Percentiles rank a stretch among this genome's conserved stretches.
phyloP scores from a whole-genome alignment of 1,140 invertebrate species.

The Zaprionus vittiger region DNA sequence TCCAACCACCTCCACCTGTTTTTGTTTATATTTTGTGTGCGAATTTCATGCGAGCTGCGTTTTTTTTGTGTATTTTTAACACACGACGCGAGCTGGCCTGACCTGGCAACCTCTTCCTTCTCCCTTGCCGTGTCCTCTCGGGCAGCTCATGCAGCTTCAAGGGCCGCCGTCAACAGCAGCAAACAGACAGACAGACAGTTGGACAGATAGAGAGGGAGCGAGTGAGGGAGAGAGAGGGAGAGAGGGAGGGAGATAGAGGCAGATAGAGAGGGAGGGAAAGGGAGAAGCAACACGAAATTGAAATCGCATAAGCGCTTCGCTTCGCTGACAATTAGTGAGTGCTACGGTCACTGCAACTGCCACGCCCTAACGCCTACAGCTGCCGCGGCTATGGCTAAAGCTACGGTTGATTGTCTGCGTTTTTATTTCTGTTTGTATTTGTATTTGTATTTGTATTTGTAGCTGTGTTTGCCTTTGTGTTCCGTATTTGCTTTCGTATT shows the following conservation, averaged over 20 bases:
- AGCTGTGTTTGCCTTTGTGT: slow-evolving; percentile 1
- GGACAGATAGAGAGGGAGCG: neutral
- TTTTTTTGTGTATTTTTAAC: slow-evolving; percentile 70
- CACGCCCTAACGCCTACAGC: slow-evolving; percentile 15
- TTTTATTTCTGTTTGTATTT: slow-evolving; percentile 43
- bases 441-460: slow-evolving; percentile 1
- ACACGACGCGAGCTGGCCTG: slow-evolving; percentile 47
- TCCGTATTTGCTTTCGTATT: slow-evolving; percentile 5
- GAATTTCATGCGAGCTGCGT: slow-evolving; percentile 48
- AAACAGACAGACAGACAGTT: slow-evolving; percentile 4
- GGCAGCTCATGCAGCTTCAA: slow-evolving; percentile 39
- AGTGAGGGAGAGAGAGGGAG: neutral
- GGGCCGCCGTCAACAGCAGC: slow-evolving; percentile 53
- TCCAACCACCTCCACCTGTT: neutral
- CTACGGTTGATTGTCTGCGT: slow-evolving; percentile 30
- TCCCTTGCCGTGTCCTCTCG: slow-evolving; percentile 19
- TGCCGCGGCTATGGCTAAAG: slow-evolving; percentile 8
- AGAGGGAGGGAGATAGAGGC: neutral
- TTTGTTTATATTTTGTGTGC: slow-evolving; percentile 56
- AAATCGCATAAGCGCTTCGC: slow-evolving; percentile 68
- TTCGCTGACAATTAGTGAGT: slow-evolving; percentile 73
- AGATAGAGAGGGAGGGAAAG: neutral
- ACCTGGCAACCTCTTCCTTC: neutral
- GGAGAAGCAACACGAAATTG: slow-evolving; percentile 38
- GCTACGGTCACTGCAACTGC: slow-evolving; percentile 50